Evolutionary conservation across 2,888 invertebrate species (phyloP), one percentile per base, ranked within the genome.

Genomic region (Nowickia ferox): DNA sequence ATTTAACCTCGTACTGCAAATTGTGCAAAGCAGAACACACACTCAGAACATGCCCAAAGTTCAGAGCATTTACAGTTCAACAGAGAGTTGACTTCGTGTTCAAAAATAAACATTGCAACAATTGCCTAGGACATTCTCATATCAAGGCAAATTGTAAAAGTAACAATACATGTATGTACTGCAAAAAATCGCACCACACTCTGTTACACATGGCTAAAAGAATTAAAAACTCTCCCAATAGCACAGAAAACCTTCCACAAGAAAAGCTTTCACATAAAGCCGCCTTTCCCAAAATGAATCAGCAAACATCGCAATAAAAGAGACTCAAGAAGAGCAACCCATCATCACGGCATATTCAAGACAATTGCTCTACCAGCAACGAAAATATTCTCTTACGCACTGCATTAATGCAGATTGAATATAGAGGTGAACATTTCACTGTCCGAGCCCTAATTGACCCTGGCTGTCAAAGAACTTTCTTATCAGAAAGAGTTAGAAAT

Each of bases 341-440:
- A 8, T n/a, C 46, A 13, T 66, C 65, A n/a, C 19, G 15, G 1
- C 19, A 48, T 17, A 17, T 66, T 22, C 65, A 66, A 9, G 22
- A 30, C 11, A 66, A 46, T 42, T 66, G 30, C 30, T 17, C 46
- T 1, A 22, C 46, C 8, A 22, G 15, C 30, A 46, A 19, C 19
- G 48, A 65, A 9, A 65, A 46, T 46, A 46, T 65, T 65, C 22
- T 46, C 0, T 65, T 65, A 19, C 46, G 46, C 11, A 65, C 46
- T 46, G 65, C 65, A 2, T 17, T 65, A 42, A 65, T 65, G 65
- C 65, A 65, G n/a, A 65, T 65, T 44, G 65, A 65, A n/a, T 9
- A 9, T 22, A 44, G n/a, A 30, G 65, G 65, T 9, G 46, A 66
- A 48, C 46, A 9, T 22, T 66, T 46, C 22, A 22, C 48, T 0